Evolutionary conservation across 2,797 vertebrate genomes (phyloP), one percentile per base, ranked within the genome.

Genomic region (Macropus fuliginosus): DNA sequence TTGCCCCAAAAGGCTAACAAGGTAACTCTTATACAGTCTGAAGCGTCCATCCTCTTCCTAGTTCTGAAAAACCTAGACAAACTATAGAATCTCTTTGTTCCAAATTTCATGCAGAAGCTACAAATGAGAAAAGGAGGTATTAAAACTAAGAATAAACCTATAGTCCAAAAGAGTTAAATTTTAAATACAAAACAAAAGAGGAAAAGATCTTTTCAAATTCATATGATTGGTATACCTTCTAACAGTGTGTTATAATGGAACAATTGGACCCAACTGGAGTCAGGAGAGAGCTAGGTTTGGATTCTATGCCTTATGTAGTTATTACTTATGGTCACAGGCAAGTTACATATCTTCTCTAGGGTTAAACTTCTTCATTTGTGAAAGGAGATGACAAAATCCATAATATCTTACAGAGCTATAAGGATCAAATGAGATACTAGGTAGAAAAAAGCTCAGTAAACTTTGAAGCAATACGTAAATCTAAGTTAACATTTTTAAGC

Each of bases 91-190:
- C 8, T 81, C 18, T 81, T 46, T 87, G 40, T 46, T 50, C 74
- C 74, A 87, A 87, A 87, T 46, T 87, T 50, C 46, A 87, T 50
- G 50, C 0, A 87, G 24, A 87, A 87, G 40, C 9, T 87, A 50
- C 21, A 40, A 56, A 56, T 56, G 55, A 55, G 92, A 66, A 91
- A 81, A 92, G 40, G 52, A 90, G 54, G 90, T 52, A 93, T 50
- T 91, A 93, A 90, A 59, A 89, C 93, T 18, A 50, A 55, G 21
- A 34, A 56, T 56, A 95, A 97, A 95, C n/a, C 74, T 54, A 1
- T 50, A 92, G 56, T 93, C 46, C 96, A 94, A 54, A 93, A 93
- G 40, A 95, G 56, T 8, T 50, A 87, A 87, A 50, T 4, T 87
- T 87, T 87, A 87, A 87, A 87, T 87, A 11, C 40, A 87, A 27